Evolutionary conservation across 2,113 vertebrate genomes (phyloP).

Genomic region (Stigmatopora argus): DNA sequence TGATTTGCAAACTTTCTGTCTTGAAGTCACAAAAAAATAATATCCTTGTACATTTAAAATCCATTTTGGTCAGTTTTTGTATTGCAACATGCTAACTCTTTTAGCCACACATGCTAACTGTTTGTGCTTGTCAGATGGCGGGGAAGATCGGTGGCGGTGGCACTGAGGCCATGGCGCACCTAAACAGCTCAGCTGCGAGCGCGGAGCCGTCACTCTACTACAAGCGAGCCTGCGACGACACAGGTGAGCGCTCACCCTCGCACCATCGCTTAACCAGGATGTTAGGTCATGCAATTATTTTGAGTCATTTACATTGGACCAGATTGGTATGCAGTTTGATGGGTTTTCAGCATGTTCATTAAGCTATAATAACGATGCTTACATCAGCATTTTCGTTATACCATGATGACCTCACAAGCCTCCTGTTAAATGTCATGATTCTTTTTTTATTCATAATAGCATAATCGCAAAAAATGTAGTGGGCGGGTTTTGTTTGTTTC

Average conservation of each 20-base stretch:
- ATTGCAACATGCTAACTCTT: too few relatives aligned
- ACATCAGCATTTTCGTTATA: neutral
- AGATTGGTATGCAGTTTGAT: too few relatives aligned
- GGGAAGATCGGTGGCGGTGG: conserved; percentile 59
- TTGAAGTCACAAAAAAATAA: neutral
- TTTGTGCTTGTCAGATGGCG: conserved; percentile 50
- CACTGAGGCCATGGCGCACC: conserved; percentile 56
- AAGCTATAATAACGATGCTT: neutral
- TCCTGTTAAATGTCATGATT: neutral
- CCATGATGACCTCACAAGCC: neutral
- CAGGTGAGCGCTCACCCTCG: conserved; percentile 32
- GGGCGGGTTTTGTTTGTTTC: too few relatives aligned
- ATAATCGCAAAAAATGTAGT: neutral
- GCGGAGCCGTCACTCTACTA: conserved; percentile 59
- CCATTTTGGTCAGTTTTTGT: too few relatives aligned
- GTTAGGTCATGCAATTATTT: neutral
- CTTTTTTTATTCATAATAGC: neutral
- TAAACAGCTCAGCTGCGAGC: conserved; percentile 59
- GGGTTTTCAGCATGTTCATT: neutral
- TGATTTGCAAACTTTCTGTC: neutral
- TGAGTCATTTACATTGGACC: neutral
- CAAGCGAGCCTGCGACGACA: conserved; percentile 60
- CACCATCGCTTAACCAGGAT: neutral
- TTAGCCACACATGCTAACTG: neutral
- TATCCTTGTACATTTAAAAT: neutral